A percentile compares a stretch with the other conserved stretches of the same genome.
Conservation (phyloP, 2,888 invertebrate genomes). For the Thecocarcelia acutangulata region DNA sequence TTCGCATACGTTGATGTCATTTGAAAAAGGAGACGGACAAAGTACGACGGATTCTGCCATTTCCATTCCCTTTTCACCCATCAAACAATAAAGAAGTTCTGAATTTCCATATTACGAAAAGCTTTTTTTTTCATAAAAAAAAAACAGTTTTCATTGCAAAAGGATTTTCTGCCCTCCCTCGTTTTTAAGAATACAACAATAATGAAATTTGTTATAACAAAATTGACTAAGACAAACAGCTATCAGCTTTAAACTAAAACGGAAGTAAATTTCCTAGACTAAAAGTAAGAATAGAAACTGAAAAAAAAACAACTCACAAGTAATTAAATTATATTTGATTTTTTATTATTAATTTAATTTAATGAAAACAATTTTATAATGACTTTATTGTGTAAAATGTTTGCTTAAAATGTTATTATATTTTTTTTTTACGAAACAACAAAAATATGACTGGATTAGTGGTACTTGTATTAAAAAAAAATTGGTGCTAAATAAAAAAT, state of each 20-base stretch:
- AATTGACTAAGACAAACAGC: constrained; percentile 21
- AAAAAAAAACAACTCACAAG: constrained; percentile 33
- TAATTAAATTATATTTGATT: constrained; percentile 56
- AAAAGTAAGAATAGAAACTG: constrained; percentile 29
- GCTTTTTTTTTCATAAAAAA: too few species aligned
- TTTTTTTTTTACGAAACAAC: constrained; percentile 1
- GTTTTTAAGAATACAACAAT: not conserved
- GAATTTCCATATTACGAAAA: too few species aligned
- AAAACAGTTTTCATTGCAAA: too few species aligned
- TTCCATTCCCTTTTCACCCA: too few species aligned
- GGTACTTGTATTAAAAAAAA: constrained; percentile 42
- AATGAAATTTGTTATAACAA: not conserved
- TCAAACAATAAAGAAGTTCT: too few species aligned
- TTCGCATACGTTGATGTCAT: too few species aligned
- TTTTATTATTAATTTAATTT: constrained; percentile 56
- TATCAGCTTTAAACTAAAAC: constrained; percentile 40
- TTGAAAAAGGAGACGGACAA: too few species aligned
- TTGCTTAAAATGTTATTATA: constrained; percentile 14
- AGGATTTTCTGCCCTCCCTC: not conserved
- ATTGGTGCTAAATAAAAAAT: constrained; percentile 41
- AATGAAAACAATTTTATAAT: constrained; percentile 61
- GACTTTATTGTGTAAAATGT: constrained; percentile 58
- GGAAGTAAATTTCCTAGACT: constrained; percentile 61
- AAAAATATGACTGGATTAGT: constrained; percentile 56
- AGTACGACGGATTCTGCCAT: too few species aligned